These are phyloP conservation scores for Tragelaphus imberbis DNA, from an alignment of 2,113 vertebrate genomes.

Conservation along the genomic window DNA sequence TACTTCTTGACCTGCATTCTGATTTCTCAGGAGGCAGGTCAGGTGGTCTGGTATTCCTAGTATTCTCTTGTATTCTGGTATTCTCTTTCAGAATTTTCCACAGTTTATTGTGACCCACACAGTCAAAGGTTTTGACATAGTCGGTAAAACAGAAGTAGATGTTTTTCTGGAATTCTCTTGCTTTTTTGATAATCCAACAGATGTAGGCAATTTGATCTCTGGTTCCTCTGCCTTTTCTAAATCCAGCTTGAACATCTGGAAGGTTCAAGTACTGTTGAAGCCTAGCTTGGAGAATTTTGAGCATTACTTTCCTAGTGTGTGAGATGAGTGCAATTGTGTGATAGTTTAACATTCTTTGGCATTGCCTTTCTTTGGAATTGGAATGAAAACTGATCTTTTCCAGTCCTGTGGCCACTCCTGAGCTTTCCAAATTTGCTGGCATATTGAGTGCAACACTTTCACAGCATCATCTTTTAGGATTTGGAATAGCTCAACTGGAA, in stretches of 20 bases:
- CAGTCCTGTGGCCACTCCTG: not conserved
- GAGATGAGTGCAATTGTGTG: not conserved
- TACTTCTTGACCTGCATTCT: not conserved
- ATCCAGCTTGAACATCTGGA: not conserved
- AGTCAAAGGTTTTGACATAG: not conserved
- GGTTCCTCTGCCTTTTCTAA: not conserved
- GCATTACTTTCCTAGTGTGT: accelerated
- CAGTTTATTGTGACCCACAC: not conserved
- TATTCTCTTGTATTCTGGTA: too few species aligned
- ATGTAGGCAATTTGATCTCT: not conserved
- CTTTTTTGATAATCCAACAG: not conserved
- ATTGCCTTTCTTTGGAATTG: not conserved
- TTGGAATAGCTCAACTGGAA: not conserved
- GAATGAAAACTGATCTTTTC: not conserved
- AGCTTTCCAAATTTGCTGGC: not conserved
- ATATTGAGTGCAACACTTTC: not conserved
- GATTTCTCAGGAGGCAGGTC: not conserved
- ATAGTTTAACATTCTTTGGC: not conserved
- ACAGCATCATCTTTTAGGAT: not conserved
- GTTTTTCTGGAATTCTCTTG: not conserved
- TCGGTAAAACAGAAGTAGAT: not conserved
- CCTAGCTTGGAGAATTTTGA: not conserved
- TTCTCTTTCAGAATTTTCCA: not conserved
- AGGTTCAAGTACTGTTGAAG: not conserved
- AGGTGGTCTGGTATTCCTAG: not conserved